phyloP scores from a whole-genome alignment of 2,113 vertebrate genomes.

The Dasyprocta punctata region DNA sequence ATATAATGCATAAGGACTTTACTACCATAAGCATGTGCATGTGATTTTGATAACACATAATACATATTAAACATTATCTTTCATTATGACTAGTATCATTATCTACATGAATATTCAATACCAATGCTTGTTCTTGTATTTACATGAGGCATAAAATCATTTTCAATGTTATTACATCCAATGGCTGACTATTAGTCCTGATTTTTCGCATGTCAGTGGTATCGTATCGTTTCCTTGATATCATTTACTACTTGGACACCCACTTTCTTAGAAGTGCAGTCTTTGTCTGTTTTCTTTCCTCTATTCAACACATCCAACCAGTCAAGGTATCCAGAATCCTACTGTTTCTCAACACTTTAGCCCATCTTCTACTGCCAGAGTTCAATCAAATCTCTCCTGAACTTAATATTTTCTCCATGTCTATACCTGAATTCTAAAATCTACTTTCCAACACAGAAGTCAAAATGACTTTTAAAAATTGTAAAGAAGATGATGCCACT shows the following conservation, averaged over 20 bases:
- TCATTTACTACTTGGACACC: not conserved
- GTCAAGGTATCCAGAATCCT: not conserved
- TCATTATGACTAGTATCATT: not conserved
- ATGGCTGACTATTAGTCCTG: not conserved
- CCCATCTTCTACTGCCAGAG: not conserved
- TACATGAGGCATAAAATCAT: not conserved
- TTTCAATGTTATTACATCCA: not conserved
- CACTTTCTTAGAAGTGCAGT: not conserved
- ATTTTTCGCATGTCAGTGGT: no score
- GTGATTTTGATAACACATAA: not conserved
- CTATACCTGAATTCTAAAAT: not conserved
- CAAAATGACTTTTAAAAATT: not conserved
- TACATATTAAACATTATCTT: not conserved
- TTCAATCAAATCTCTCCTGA: not conserved
- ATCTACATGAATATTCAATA: not conserved
- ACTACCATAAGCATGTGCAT: not conserved
- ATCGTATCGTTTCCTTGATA: not conserved
- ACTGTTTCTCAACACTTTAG: not conserved
- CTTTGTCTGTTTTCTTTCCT: not conserved
- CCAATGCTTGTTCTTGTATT: not conserved
- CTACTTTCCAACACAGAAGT: not conserved
- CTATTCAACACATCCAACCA: not conserved
- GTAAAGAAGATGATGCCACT: not conserved
- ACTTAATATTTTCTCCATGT: not conserved
- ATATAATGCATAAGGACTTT: not conserved